Base-by-base conservation (phyloP, 2,888 invertebrate species). In the Noctua comes region DNA sequence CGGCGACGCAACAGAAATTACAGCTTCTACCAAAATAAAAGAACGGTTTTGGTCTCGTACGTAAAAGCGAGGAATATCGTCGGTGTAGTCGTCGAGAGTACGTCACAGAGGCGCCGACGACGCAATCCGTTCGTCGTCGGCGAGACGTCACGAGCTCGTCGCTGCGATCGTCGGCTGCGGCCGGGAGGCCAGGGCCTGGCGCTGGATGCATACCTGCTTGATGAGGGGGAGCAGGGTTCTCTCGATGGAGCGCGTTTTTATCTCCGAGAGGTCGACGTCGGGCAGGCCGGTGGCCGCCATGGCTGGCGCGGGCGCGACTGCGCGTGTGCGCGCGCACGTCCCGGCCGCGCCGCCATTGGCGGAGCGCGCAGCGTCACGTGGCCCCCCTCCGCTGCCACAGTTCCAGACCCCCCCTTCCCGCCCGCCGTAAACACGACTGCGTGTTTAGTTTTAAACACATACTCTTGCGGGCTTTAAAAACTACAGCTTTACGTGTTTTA, bases 171-270 rank as follows among this genome's bases (percentile, higher is more conserved):
- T 43, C 51, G 66, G 66, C 31, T 68, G 59, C 40, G 82, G 68
- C 77, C 46, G 82, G 73, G 68, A 78, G 69, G 86, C 85, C 79
- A 84, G 77, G 77, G 82, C 80, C 86, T 84, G 89, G 91, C 90
- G 91, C 90, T 79, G 86, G 82, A 88, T 89, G 91, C 95, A 91
- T 98, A 99, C 99, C 98, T 99, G 99, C 96, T 98, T 99, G 93
- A 99, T 98, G 95, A 99, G 98, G 91, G 99, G 99, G 94, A 99
- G 98, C 92, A 99, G 98, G 91, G 99, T 99, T 97, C 98, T 98
- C 97, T 99, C 99, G 97, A 99, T 98, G 96, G 99, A 99, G 97
- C 98, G 98, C 92, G 99, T 99, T 97, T 98, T 98, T 95, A 99
- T 99, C 97, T 98, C 98, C 95, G 98, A 95, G 92, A 97, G 94